Conservation (phyloP, 1,140 invertebrate species). For the Conus ventricosus region DNA sequence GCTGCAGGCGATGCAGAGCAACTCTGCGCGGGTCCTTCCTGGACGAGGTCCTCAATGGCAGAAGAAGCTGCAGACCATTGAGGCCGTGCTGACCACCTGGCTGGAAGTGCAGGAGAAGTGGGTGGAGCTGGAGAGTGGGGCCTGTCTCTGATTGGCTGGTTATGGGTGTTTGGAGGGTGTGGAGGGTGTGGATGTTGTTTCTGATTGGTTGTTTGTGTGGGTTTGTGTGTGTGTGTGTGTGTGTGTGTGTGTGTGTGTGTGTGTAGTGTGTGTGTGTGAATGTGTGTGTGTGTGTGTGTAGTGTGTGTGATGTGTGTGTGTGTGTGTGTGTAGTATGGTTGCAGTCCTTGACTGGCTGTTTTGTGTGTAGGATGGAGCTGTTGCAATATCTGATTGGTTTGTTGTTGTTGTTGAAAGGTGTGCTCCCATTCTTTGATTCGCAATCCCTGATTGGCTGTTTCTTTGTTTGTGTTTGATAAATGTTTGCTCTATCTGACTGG, state of each 20-base stretch:
- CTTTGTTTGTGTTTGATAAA: neutral
- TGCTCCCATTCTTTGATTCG: neutral
- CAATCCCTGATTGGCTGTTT: neutral
- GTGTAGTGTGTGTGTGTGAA: too few relatives aligned
- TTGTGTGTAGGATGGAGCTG: slow-evolving; percentile 70
- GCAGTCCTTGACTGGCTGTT: neutral
- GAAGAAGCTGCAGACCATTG: slow-evolving; percentile 72
- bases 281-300: too few relatives aligned
- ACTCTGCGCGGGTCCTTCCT: slow-evolving; percentile 74
- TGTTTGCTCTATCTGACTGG: too few relatives aligned
- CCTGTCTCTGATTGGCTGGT: neutral
- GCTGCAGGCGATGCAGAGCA: slow-evolving; percentile 72
- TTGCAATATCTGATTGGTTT: slow-evolving; percentile 61
- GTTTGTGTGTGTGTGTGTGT: too few relatives aligned
- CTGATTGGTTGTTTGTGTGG: too few relatives aligned
- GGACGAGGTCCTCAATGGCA: slow-evolving; percentile 75
- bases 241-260: too few relatives aligned
- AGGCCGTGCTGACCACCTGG: slow-evolving; percentile 72
- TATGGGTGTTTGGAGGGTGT: neutral
- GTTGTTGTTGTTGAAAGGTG: slow-evolving; percentile 71
- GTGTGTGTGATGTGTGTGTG: too few relatives aligned
- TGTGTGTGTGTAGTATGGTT: too few relatives aligned
- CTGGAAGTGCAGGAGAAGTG: slow-evolving; percentile 74
- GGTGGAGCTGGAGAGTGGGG: slow-evolving; percentile 71
- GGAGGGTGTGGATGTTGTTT: too few relatives aligned